Evolutionary conservation across 2,113 vertebrate genomes (phyloP).

Genomic region (Pionites leucogaster): DNA sequence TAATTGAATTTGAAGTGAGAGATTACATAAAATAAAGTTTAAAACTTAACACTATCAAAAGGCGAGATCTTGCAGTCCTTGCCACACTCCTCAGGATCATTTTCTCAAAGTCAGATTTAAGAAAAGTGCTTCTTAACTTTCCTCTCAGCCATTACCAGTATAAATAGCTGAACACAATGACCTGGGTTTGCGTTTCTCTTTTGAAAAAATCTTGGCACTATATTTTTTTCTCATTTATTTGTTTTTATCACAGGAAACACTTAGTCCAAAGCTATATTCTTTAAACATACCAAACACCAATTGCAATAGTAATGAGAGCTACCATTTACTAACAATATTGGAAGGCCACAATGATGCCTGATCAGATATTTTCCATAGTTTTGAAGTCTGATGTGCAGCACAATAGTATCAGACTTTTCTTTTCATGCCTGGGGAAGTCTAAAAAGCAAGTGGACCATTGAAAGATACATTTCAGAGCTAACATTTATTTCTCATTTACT

Average conservation of each 20-base stretch:
- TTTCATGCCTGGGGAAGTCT: neutral
- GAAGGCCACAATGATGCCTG: neutral
- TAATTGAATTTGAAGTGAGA: neutral
- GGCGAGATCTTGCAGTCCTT: neutral
- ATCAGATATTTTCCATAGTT: neutral
- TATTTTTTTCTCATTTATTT: neutral
- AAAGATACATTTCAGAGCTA: neutral
- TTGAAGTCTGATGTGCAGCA: neutral
- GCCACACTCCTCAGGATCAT: neutral
- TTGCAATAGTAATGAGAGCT: neutral
- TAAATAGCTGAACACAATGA: neutral
- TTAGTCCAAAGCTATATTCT: neutral
- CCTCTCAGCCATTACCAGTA: neutral
- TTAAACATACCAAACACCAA: neutral
- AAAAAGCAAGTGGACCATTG: neutral
- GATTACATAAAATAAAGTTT: neutral
- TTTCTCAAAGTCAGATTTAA: neutral
- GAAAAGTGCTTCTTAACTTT: neutral
- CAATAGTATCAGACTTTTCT: neutral
- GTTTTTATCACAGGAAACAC: neutral
- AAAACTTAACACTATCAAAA: neutral
- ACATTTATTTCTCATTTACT: neutral
- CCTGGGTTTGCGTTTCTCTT: neutral
- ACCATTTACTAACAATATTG: neutral
- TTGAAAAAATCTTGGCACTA: neutral